Evolutionary conservation across 2,888 invertebrate species (phyloP), one percentile per base, ranked within the genome.

Genomic region (Acleris sparsana): DNA sequence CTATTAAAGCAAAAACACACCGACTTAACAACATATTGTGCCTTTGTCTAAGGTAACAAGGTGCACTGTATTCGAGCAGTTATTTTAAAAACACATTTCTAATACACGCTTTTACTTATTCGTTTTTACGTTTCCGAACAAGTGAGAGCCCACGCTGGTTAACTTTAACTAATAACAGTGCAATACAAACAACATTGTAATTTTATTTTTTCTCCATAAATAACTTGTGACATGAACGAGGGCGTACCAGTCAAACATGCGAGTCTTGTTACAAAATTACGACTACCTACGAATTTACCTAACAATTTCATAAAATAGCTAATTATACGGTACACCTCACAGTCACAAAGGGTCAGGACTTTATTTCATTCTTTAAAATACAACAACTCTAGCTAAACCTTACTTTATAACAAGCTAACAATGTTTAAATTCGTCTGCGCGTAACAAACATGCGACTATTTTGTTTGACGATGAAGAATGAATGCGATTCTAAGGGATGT

Each of bases 401-500:
- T 70, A 72, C 78, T 71, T 63, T 82, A 80, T 64, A 6, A 1
- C 1, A 18, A 1, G 1, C 2, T 1, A 0, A 70, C 73, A 83
- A 69, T 73, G 72, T 69, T 67, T 46, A 72, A 68, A 72, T 62
- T 76, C 5, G 16, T 61, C 66, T 55, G 52, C 17, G 60, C 25
- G 22, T 71, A 62, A 67, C 48, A 29, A 58, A 75, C 59, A 61
- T 77, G 70, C 69, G 68, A 59, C 77, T 20, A 79, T 84, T 33
- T 68, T 73, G 61, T 65, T 68, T 68, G 52, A 63, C 69, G 73
- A 68, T 72, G 71, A 73, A 73, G 73, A 79, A 75, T 83, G 85
- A 89, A 88, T 86, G 85, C 86, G 80, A 86, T 85, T 83, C 83
- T 84, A 87, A 89, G 92, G 91, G 92, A 92, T 92, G 92, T 83